Base-by-base conservation (phyloP, 2,888 invertebrate species). In the Slavum lentiscoides region DNA sequence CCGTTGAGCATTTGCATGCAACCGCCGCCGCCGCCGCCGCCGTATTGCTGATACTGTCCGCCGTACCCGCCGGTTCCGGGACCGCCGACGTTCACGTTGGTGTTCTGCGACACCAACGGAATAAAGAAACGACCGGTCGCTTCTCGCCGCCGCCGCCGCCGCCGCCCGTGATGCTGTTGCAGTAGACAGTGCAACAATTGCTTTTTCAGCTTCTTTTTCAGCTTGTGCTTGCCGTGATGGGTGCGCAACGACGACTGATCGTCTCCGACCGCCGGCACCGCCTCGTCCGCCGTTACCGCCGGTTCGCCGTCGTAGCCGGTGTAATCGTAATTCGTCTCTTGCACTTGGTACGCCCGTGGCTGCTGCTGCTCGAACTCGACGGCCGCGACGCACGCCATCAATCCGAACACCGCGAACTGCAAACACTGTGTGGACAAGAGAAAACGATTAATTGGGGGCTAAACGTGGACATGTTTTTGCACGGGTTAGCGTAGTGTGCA, bases 1-100 rank as follows among this genome's bases (percentile, higher is more conserved):
- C 15, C 37, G 69, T 75, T 75, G 1, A 64, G 19, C 55, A 80
- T 62, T 39, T 80, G 64, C 72, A 64, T 72, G 43, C 80, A 80
- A 5, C 58, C 76, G 30, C 55, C 30, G n/a, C 17, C 23, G 23
- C 58, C 76, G 30, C 55, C 30, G n/a, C 17, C 23, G 23, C 80
- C 55, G 43, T 55, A 39, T 7, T 70, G 77, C 2, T 49, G 49
- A 19, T 69, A 43, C 13, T 49, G 49, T 49, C 30, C 37, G 55
- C 62, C 68, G 59, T 59, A 59, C 13, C 70, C 62, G 23, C 23
- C 39, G 23, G 53, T 53, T 43, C 67, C 73, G 3, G 61, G 4
- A 37, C 55, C 69, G 37, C 64, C 72, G 17, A 82, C 82, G 75
- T 82, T 68, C 11, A 82, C 82, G 62, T 82, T 82, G 23, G 82